A percentile compares a stretch with the other conserved stretches of the same genome.
Evolutionary conservation across 2,888 invertebrate species (phyloP).

Genomic region (Spisula solida): DNA sequence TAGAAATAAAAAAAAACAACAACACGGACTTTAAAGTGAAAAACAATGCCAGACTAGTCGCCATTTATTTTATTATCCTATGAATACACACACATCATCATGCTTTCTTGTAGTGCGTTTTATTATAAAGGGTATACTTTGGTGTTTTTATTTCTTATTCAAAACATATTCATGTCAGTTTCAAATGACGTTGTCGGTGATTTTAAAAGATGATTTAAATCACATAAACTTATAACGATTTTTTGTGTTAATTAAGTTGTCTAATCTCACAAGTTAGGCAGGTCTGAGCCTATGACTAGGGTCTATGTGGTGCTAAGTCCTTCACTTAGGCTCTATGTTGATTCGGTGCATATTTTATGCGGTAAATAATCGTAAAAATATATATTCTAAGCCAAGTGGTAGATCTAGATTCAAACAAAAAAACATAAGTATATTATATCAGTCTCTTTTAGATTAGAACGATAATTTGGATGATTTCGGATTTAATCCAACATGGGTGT

Average conservation of each 20-base stretch:
- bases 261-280: background rate
- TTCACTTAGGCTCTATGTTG: constrained; percentile 1
- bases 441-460: background rate
- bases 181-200: too few species aligned
- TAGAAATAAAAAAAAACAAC: too few species aligned
- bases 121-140: too few species aligned
- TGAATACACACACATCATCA: too few species aligned
- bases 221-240: background rate
- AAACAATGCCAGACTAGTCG: too few species aligned
- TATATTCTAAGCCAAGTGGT: background rate
- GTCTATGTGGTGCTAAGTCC: background rate
- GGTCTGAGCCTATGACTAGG: background rate
- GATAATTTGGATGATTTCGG: constrained; percentile 13
- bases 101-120: too few species aligned
- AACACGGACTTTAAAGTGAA: too few species aligned
- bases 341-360: constrained; percentile 4
- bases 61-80: too few species aligned
- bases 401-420: constrained; percentile 11
- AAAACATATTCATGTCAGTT: too few species aligned
- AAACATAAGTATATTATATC: background rate
- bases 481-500: constrained; percentile 16
- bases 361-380: background rate
- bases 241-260: background rate
- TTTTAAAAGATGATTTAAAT: too few species aligned
- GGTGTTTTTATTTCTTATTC: too few species aligned